These are phyloP conservation scores for Brachirus orientalis DNA, from an alignment of 2,113 vertebrate species.

Conservation along the genomic window DNA sequence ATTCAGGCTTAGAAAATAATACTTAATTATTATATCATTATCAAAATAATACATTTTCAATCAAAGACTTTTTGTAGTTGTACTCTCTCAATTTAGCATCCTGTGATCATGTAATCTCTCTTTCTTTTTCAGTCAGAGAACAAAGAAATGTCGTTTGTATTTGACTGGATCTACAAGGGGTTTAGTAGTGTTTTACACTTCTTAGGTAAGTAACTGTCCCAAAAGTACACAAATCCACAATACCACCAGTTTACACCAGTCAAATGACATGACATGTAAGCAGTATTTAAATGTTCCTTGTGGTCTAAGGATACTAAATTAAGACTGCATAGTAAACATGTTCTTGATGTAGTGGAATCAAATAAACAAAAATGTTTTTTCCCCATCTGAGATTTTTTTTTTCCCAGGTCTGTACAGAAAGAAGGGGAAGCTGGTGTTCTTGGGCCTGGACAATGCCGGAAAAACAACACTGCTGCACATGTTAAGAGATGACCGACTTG, in stretches of 20 bases:
- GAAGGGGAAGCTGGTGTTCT: constrained; percentile 94
- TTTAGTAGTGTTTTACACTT: constrained; percentile 95
- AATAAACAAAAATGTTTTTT: neutral
- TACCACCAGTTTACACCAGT: neutral
- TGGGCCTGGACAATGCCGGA: constrained; percentile 96
- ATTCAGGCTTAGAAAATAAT: too few species aligned
- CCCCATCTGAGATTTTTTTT: constrained; percentile 3
- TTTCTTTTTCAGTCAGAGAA: constrained; percentile 63
- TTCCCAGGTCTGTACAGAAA: constrained; percentile 93
- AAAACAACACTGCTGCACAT: constrained; percentile 98
- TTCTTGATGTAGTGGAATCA: neutral
- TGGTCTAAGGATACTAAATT: neutral
- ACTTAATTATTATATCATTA: too few species aligned
- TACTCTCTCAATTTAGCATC: too few species aligned
- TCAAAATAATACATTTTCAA: too few species aligned
- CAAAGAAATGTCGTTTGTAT: constrained; percentile 92
- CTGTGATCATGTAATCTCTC: neutral
- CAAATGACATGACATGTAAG: neutral
- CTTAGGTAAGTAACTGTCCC: constrained; percentile 83
- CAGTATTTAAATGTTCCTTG: neutral
- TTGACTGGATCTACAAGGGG: constrained; percentile 95
- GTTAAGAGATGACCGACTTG: constrained; percentile 95
- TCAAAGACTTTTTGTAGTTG: too few species aligned
- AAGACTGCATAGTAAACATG: neutral
- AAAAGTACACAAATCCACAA: neutral